Base-by-base conservation (phyloP, 2,888 invertebrate genomes). In the Chalcis sispes region DNA sequence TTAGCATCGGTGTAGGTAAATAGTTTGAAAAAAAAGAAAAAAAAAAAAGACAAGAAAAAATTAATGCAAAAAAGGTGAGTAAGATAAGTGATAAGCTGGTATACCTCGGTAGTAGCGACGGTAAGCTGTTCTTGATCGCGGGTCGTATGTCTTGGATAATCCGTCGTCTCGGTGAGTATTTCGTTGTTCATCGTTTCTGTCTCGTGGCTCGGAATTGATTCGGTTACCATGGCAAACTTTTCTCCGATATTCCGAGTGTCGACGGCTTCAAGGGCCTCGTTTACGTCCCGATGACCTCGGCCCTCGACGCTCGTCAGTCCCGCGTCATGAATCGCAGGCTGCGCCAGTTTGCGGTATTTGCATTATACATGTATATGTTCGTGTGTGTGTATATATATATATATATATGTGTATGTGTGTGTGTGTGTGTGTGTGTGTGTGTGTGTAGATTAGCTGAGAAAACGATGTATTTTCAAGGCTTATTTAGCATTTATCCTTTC, bases 151-250 rank as follows among this genome's bases (percentile, higher is more conserved):
- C 81, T 81, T 29, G 82, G 80, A 77, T 84, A 83, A 74, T 84
- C 84, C 72, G 82, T 67, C 59, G 83, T 83, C 75, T 86, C 87
- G 52, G 83, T 81, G 32, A 85, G 83, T 67, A 88, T 87, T 79
- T 87, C 87, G 79, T 87, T 88, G 81, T 85, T 81, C 85, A 87
- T 85, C 69, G 83, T 84, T 77, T 87, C 85, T 56, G 84, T 84
- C 71, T 85, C 85, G 52, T 82, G 79, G 36, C 36, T 64, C 75
- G 78, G 77, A 23, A 81, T 79, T 52, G 81, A 75, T 65, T 82
- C 80, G 15, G 78, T 77, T 23, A 77, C 65, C 23, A 69, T 58
- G 25, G 75, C 59, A 54, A 81, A 79, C 48, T 80, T 80, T 76
- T 81, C 80, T 42, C 74, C 77, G 20, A 78, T 65, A 52, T 75